Percentiles rank a stretch among this genome's conserved stretches.
phyloP scores from a whole-genome alignment of 1,140 invertebrate species.

The Drosophila athabasca region DNA sequence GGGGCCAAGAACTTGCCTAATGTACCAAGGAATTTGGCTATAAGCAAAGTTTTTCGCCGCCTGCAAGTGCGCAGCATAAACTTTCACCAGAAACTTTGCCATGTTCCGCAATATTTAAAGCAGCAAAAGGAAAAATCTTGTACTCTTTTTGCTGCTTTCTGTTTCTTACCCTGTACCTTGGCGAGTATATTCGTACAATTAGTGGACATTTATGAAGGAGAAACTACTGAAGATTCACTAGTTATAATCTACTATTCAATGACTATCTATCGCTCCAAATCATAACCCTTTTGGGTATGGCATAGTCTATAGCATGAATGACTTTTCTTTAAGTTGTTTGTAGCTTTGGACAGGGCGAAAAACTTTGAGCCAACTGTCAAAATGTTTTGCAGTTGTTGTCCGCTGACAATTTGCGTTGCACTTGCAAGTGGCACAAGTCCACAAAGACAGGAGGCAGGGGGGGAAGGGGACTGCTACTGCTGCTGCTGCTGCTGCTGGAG shows the following conservation, averaged over 20 bases:
- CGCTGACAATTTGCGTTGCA: slow-evolving; percentile 56
- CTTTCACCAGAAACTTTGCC: slow-evolving; percentile 37
- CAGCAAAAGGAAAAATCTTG: slow-evolving; percentile 16
- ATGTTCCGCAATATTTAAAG: slow-evolving; percentile 29
- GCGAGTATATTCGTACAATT: too few species aligned
- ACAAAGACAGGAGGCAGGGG: not conserved
- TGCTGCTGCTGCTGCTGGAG: not conserved
- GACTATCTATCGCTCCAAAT: not conserved
- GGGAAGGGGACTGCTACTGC: not conserved
- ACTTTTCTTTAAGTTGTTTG: too few species aligned
- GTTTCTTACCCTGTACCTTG: not conserved
- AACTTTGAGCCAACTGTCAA: slow-evolving; percentile 56
- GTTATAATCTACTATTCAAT: too few species aligned
- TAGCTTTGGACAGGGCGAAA: slow-evolving; percentile 11
- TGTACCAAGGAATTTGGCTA: slow-evolving; percentile 36
- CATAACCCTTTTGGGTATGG: too few species aligned
- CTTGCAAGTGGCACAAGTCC: slow-evolving; percentile 44
- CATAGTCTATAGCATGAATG: too few species aligned
- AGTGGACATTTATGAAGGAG: too few species aligned
- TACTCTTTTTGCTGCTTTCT: not conserved
- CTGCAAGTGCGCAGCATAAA: slow-evolving; percentile 47
- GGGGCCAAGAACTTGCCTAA: slow-evolving; percentile 38
- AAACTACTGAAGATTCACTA: too few species aligned
- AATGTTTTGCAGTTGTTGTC: slow-evolving; percentile 57
- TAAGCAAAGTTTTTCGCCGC: slow-evolving; percentile 51